Evolutionary conservation across 2,797 vertebrate species (phyloP).

Genomic region (Poeciliopsis gracilis): DNA sequence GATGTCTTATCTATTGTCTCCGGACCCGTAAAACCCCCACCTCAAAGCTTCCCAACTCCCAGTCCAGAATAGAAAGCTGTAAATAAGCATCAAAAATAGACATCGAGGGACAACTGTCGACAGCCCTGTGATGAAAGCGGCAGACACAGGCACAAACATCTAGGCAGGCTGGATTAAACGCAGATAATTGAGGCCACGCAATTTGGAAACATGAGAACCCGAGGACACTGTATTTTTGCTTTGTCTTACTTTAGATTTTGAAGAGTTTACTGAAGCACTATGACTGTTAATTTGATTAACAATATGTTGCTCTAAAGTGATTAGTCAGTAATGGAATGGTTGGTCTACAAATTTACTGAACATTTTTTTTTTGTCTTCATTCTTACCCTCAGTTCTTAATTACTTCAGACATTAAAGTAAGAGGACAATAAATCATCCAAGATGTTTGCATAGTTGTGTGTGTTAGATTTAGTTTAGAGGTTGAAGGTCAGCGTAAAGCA

Average conservation of each 20-base stretch:
- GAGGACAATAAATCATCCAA: slow-evolving; percentile 75
- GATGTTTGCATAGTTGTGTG: slow-evolving; percentile 66
- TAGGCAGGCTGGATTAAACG: slow-evolving; percentile 87
- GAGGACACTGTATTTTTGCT: slow-evolving; percentile 47
- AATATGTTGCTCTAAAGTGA: slow-evolving; percentile 9
- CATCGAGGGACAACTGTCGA: slow-evolving; percentile 90
- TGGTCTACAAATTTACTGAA: not conserved
- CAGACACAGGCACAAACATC: slow-evolving; percentile 85
- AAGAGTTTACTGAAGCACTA: slow-evolving; percentile 6
- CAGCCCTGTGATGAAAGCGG: slow-evolving; percentile 84
- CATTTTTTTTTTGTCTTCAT: not conserved
- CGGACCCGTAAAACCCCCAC: slow-evolving; percentile 33
- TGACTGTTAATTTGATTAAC: slow-evolving; percentile 5
- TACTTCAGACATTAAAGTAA: slow-evolving; percentile 4
- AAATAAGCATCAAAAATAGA: slow-evolving; percentile 91
- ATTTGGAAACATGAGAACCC: slow-evolving; percentile 84
- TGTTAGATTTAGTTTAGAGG: slow-evolving; percentile 74
- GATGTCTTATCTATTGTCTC: slow-evolving; percentile 83
- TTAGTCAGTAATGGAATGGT: not conserved
- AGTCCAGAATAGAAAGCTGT: slow-evolving; percentile 82
- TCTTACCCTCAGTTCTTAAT: not conserved
- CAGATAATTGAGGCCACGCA: slow-evolving; percentile 89
- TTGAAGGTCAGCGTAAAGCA: slow-evolving; percentile 53
- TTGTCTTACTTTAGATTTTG: slow-evolving; percentile 10
- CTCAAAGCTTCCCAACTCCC: slow-evolving; percentile 42